phyloP scores from a whole-genome alignment of 2,888 invertebrate species.

The Therioaphis trifolii region DNA sequence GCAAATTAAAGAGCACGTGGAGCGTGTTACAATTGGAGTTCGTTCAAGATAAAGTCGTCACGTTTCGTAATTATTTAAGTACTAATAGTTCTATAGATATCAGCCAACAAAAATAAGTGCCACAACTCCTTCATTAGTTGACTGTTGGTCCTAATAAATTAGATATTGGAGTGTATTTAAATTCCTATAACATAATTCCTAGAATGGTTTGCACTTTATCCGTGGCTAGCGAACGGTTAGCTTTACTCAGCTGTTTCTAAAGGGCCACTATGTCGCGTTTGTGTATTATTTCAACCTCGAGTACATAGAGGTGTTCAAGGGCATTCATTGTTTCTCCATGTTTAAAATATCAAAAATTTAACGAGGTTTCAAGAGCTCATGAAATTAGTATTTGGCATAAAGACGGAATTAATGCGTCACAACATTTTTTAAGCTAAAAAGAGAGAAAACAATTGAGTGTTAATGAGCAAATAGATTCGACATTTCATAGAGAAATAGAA shows the following conservation, averaged over 20 bases:
- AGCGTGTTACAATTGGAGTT: no score
- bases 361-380: slow-evolving; percentile 16
- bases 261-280: no score
- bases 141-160: slow-evolving; percentile 4
- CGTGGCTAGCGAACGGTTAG: no score
- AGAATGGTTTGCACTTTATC: no score
- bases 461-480: neutral
- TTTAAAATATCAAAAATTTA: slow-evolving; percentile 24
- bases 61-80: no score
- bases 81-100: slow-evolving; percentile 24
- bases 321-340: slow-evolving; percentile 16
- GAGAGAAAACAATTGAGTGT: slow-evolving; percentile 18
- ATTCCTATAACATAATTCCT: no score
- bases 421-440: neutral
- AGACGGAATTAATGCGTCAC: slow-evolving; percentile 2
- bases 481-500: neutral
- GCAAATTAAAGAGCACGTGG: no score
- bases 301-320: slow-evolving; percentile 7
- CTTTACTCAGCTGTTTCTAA: no score
- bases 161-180: slow-evolving; percentile 17
- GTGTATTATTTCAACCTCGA: slow-evolving; percentile 21
- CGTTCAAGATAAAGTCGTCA: no score
- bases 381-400: slow-evolving; percentile 5
- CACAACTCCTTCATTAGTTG: slow-evolving; percentile 9
- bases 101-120: slow-evolving; percentile 20